Percentiles rank a stretch among this genome's conserved stretches.
Evolutionary conservation across 2,888 invertebrate species (phyloP).

Genomic region (Phoronis australis): DNA sequence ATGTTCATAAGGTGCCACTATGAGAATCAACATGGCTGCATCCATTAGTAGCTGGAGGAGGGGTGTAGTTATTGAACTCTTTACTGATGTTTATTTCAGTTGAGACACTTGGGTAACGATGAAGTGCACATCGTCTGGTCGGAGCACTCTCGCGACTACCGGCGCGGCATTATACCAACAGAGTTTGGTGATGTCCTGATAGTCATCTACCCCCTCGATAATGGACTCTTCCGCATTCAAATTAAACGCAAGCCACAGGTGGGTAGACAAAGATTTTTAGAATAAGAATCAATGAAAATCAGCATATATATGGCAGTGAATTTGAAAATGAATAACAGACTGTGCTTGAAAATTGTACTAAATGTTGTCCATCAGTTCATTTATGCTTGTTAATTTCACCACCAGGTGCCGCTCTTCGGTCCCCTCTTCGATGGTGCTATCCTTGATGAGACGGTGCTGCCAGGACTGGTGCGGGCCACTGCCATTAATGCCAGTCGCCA

Average conservation of each 20-base stretch:
- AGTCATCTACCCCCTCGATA: slow-evolving; percentile 83
- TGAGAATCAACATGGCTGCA: too few species aligned
- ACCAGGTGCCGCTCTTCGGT: slow-evolving; percentile 65
- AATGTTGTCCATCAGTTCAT: not conserved
- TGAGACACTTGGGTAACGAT: slow-evolving; percentile 93
- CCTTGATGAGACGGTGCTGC: slow-evolving; percentile 67
- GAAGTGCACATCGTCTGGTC: slow-evolving; percentile 99
- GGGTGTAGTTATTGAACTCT: too few species aligned
- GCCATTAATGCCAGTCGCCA: slow-evolving; percentile 88
- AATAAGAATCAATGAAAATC: too few species aligned
- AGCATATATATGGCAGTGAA: too few species aligned
- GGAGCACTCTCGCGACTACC: slow-evolving; percentile 91
- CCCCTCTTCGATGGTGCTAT: slow-evolving; percentile 91
- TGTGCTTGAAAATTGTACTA: not conserved
- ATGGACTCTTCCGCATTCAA: slow-evolving; percentile 80
- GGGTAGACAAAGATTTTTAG: too few species aligned
- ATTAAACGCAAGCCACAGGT: slow-evolving; percentile 83
- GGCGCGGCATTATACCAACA: slow-evolving; percentile 93
- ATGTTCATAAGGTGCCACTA: not conserved
- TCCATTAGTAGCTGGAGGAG: too few species aligned
- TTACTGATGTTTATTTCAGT: slow-evolving; percentile 61
- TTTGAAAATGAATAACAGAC: too few species aligned
- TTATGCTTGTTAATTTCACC: slow-evolving; percentile 4
- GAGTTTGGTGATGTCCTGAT: slow-evolving; percentile 99
- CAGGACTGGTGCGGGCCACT: slow-evolving; percentile 81